Evolutionary conservation across 1,140 invertebrate genomes (phyloP), one percentile per base, ranked within the genome.

Genomic region (Aphis gossypii): DNA sequence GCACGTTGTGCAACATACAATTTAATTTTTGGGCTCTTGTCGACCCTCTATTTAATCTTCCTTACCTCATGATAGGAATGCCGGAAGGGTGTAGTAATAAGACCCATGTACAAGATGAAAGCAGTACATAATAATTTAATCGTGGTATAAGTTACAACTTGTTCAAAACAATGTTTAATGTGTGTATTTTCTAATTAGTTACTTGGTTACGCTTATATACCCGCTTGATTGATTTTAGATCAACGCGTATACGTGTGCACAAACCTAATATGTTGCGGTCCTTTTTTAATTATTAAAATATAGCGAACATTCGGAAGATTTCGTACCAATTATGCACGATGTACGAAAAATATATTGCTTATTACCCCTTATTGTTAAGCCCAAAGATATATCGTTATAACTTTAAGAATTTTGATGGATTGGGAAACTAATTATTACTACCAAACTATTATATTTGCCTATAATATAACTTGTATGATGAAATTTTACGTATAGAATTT

Each of bases 81-180:
- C 46, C 87, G 87, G 87, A 56, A 54, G 48, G 88, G 88, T 89
- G 88, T 89, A 35, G 18, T 54, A 89, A 54, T 35, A 89, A 54
- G 87, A 89, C 87, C 20, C 48, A 1, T 9, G 87, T 54, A 54
- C n/a, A 56, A 89, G 88, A 54, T 89, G 87, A 89, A 89, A 89
- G 87, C 48, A 38, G 46, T 89, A 87, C 46, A 51, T 87, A 87
- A 54, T 89, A 56, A 89, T 89, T 89, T 89, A 54, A 89, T 89
- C 87, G 87, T 89, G 18, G 48, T 54, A 89, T 89, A 89, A 89
- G 51, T 89, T 89, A 89, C 48, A 89, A 23, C 18, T 89, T 54
- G 21, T 54, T 54, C 14, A 35, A 38, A 89, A 89, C 48, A 54
- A 38, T 89, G 87, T 89, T 89, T 54, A 54, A 89, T 51, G 48